phyloP scores from a whole-genome alignment of 2,113 vertebrate species.

The Crocuta crocuta region DNA sequence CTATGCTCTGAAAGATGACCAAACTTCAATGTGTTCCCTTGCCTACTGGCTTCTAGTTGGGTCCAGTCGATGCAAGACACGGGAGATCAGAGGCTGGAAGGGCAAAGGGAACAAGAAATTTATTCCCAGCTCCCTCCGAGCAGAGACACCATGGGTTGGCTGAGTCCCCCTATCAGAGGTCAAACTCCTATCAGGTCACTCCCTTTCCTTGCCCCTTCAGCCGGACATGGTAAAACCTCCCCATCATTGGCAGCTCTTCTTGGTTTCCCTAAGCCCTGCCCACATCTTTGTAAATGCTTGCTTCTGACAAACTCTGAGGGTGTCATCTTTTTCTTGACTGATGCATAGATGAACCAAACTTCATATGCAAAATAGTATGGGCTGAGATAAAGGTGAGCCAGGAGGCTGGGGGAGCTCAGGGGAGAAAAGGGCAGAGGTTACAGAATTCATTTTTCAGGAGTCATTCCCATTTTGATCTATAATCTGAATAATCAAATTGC shows the following conservation, averaged over 20 bases:
- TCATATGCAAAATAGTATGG: not conserved
- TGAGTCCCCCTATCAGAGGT: not conserved
- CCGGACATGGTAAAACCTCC: not conserved
- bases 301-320: not conserved
- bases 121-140: not conserved
- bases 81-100: not conserved
- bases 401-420: not conserved
- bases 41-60: not conserved
- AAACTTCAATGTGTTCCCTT: not conserved
- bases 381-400: not conserved
- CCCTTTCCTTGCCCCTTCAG: not conserved
- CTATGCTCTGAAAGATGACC: not conserved
- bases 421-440: not conserved
- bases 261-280: not conserved
- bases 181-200: not conserved
- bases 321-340: not conserved
- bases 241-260: not conserved
- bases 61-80: not conserved
- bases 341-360: not conserved
- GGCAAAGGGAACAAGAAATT: not conserved
- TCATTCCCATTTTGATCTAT: not conserved
- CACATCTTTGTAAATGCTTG: not conserved
- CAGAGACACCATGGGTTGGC: not conserved
- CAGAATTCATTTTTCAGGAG: not conserved
- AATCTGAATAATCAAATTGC: not conserved